Percentiles rank a stretch among this genome's conserved stretches.
Evolutionary conservation across 1,140 invertebrate genomes (phyloP).

Genomic region (Drosophila subobscura): DNA sequence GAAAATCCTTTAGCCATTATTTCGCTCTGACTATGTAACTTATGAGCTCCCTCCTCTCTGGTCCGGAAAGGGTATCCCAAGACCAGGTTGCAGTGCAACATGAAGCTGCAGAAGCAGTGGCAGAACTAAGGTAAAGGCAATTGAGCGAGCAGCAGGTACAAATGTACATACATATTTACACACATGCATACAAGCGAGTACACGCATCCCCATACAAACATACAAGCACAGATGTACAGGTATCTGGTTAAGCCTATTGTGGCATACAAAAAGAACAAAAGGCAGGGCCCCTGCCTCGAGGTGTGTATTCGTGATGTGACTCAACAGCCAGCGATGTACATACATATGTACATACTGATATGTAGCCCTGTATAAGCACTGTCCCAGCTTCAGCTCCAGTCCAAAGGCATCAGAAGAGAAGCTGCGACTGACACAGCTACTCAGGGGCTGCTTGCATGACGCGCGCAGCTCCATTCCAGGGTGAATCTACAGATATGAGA

Average conservation of each 20-base stretch:
- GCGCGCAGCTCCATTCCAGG: not conserved
- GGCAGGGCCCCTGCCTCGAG: constrained; percentile 33
- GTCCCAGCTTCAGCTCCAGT: no score
- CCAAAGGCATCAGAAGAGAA: no score
- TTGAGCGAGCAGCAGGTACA: constrained; percentile 46
- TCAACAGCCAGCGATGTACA: constrained; percentile 61
- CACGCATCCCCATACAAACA: not conserved
- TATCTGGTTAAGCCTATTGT: constrained; percentile 62
- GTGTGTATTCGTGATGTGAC: constrained; percentile 45
- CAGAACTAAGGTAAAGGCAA: constrained; percentile 46
- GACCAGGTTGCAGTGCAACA: constrained; percentile 8
- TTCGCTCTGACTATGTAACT: no score
- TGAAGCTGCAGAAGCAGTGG: constrained; percentile 1
- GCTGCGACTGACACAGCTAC: no score
- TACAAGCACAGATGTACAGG: constrained; percentile 16
- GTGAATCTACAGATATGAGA: constrained; percentile 4
- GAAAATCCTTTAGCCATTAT: no score
- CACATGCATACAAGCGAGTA: constrained; percentile 14
- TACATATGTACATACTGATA: no score
- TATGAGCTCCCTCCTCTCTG: no score
- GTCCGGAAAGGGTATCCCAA: no score
- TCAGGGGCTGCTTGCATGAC: no score
- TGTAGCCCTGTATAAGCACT: no score
- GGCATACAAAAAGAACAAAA: constrained; percentile 73
- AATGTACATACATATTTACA: constrained; percentile 33